Evolutionary conservation across 2,888 invertebrate species (phyloP), one percentile per base, ranked within the genome.

Genomic region (Tenthredo notha): DNA sequence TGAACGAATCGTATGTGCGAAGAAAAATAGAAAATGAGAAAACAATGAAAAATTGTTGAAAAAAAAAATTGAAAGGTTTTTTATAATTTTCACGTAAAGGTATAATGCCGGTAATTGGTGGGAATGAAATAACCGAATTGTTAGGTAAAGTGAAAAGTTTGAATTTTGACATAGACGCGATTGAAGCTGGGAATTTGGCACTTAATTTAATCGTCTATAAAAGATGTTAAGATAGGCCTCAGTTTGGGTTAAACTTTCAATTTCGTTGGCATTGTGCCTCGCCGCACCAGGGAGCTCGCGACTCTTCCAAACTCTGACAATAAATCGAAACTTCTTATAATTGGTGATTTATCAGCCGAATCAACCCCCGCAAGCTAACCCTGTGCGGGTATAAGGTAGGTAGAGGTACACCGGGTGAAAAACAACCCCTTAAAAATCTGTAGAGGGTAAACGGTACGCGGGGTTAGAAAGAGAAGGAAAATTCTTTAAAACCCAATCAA

Each of bases 321-420:
- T 83, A 83, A 83, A 83, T 83, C 83, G 83, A 83, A 83, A 83
- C 83, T 83, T 83, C 83, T 83, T 83, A 83, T 83, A 83, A 83
- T 83, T 83, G 83, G 83, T 83, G 83, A 83, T 83, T 83, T 83
- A 83, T 83, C 83, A 83, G 67, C 18, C 67, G 83, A 83, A 83
- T 83, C 83, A 80, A 40, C 18, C 58, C 61, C 61, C n/a, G 75
- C 47, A 43, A 43, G 50, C 77, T 77, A 54, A 77, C 74, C 77
- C 54, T 54, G 50, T 10, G 15, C 29, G 43, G n/a, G 43, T 40
- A n/a, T n/a, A n/a, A n/a, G n/a, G n/a, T n/a, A n/a, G n/a, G n/a
- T n/a, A n/a, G n/a, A n/a, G n/a, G n/a, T 37, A 37, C 18, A 25
- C 61, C 29, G 54, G 77, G 67, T 29, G 25, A 37, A 58, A 61